Evolutionary conservation across 1,140 invertebrate genomes (phyloP).

Genomic region (Thaumetopoea pityocampa): DNA sequence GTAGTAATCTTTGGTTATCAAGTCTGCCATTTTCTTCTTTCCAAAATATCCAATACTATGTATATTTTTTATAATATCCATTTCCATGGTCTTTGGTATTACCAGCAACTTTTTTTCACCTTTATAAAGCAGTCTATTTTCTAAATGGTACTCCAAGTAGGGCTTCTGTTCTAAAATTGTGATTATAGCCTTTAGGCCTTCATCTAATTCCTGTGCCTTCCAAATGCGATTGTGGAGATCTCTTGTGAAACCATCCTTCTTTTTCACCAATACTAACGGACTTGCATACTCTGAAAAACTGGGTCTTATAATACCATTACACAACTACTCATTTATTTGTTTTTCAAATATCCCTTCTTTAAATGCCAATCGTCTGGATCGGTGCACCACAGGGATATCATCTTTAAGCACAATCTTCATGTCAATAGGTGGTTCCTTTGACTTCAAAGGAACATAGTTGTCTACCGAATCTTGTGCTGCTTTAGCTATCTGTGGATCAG

Average conservation of each 20-base stretch:
- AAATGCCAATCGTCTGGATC: neutral
- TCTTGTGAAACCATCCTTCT: neutral
- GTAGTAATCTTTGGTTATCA: conserved; percentile 44
- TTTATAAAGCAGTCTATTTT: conserved; percentile 18
- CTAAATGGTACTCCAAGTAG: conserved; percentile 11
- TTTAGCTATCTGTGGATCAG: neutral
- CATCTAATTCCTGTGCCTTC: conserved; percentile 16
- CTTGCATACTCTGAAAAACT: neutral
- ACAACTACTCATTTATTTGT: neutral
- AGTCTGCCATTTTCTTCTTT: conserved; percentile 39
- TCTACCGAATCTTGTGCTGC: neutral
- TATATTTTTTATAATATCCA: conserved; percentile 28
- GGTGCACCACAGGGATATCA: conserved; percentile 3
- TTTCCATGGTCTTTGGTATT: conserved; percentile 31
- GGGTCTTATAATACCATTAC: neutral
- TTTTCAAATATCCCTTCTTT: neutral
- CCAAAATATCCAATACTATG: conserved; percentile 45
- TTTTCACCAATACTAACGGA: conserved; percentile 1
- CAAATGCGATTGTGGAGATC: conserved; percentile 8
- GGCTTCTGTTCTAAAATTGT: conserved; percentile 5
- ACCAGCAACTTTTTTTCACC: conserved; percentile 18
- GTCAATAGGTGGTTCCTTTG: conserved; percentile 4
- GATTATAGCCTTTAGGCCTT: conserved; percentile 13
- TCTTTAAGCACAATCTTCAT: conserved; percentile 2
- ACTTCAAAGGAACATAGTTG: neutral